Conservation (phyloP, 2,888 invertebrate species). For the Seira ritae region DNA sequence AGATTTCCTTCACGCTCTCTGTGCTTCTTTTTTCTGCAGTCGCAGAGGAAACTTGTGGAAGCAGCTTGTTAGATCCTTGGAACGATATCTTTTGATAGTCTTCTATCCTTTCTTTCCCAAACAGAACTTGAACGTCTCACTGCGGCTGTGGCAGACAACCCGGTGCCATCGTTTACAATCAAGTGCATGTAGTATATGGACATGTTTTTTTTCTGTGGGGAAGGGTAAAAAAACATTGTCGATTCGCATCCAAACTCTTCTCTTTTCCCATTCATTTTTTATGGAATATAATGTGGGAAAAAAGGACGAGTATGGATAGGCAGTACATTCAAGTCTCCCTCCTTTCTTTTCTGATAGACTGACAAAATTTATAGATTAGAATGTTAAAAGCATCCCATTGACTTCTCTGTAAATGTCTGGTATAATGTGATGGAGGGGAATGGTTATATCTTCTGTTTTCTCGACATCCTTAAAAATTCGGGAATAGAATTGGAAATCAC, state of each 20-base stretch:
- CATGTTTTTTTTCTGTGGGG: background rate
- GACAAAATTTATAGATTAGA: background rate
- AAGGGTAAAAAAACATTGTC: background rate
- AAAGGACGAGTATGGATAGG: too few species aligned
- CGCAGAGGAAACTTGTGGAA: background rate
- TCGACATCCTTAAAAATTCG: too few species aligned
- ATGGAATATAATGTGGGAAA: background rate
- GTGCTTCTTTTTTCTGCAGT: too few species aligned
- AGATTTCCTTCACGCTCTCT: too few species aligned
- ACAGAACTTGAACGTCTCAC: background rate
- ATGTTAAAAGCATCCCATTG: background rate
- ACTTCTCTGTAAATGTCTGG: too few species aligned
- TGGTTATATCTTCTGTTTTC: too few species aligned
- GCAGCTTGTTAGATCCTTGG: background rate
- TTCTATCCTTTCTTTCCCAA: background rate
- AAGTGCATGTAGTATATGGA: background rate
- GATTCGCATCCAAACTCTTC: background rate
- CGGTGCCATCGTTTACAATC: background rate
- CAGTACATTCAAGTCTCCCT: background rate
- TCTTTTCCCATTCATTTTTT: background rate
- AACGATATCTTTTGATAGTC: conserved; percentile 5
- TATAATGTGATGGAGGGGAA: too few species aligned
- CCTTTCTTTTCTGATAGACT: background rate
- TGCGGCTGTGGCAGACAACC: background rate
- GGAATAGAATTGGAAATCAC: too few species aligned